phyloP scores from a whole-genome alignment of 2,797 vertebrate species.

The Cynopterus sphinx region DNA sequence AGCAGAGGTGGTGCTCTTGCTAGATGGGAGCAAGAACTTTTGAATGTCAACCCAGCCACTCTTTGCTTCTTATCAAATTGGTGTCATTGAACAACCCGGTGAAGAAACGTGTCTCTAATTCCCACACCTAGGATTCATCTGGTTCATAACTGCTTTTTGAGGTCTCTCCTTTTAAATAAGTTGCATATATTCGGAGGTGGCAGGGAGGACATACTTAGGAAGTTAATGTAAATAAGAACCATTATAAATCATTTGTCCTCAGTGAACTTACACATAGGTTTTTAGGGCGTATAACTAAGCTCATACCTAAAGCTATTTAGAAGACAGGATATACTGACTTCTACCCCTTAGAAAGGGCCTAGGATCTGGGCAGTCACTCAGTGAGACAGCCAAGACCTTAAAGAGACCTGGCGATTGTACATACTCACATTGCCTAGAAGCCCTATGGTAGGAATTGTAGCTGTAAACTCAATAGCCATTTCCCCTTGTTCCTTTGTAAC shows the following conservation, averaged over 20 bases:
- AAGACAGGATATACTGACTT: background rate
- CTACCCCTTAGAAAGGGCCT: background rate
- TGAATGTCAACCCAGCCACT: background rate
- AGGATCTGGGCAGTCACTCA: background rate
- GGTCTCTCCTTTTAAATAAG: background rate
- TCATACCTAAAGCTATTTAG: background rate
- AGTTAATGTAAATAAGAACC: background rate
- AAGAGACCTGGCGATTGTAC: background rate
- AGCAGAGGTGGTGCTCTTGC: background rate
- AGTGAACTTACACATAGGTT: background rate
- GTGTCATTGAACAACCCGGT: background rate
- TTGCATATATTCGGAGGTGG: conserved; percentile 1
- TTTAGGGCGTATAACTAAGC: background rate
- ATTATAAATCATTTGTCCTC: background rate
- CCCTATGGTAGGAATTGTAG: background rate
- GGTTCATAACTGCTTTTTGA: background rate
- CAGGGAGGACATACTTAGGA: background rate
- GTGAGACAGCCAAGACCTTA: background rate
- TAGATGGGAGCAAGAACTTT: background rate
- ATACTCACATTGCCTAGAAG: background rate
- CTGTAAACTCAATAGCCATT: background rate
- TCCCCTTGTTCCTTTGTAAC: background rate
- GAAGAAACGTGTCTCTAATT: background rate
- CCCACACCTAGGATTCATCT: background rate
- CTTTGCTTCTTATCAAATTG: background rate